Evolutionary conservation across 2,888 invertebrate genomes (phyloP), one percentile per base, ranked within the genome.

Genomic region (Synergus laeviventris): DNA sequence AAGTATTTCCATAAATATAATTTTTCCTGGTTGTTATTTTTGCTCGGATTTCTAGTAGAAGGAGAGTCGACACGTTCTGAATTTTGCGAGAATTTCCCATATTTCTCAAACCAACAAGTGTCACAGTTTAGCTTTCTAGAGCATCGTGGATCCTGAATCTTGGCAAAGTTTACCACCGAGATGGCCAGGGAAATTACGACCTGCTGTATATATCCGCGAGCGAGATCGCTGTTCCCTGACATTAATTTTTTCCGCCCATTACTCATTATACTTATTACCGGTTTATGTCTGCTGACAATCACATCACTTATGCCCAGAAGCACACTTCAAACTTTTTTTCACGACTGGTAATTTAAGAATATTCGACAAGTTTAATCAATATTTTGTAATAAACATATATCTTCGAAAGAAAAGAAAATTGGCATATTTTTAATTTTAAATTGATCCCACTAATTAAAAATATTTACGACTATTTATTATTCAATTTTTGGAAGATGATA

Each of bases 141-240:
- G 16, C 14, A 60, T 60, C 31, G 14, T 60, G 60, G 36, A 60
- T 60, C 31, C 36, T 60, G 62, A 38, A 62, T 62, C 62, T 38
- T 62, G 38, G 56, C 56, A 59, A 59, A 21, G 56, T 21, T 14
- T 54, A n/a, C 16, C 18, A n/a, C 54, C 8, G 18, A 54, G 21
- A 59, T 59, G 56, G 62, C 38, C 62, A 62, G 38, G 38, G 38
- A 62, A 62, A 62, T 62, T 62, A 62, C n/a, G 62, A 62, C 62
- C 62, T 18, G 12, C 7, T 9, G 36, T 11, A 38, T 62, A 38
- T 62, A 38, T 16, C n/a, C 18, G 18, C 36, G 11, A 61, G n/a
- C 4, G 16, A 36, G 14, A 61, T 61, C 16, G 14, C 61, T 61
- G 36, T 61, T 36, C 61, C 61, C n/a, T 61, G n/a, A 11, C 11